These are phyloP conservation scores for Meriones unguiculatus DNA, from an alignment of 2,113 vertebrate species.

Conservation along the genomic window DNA sequence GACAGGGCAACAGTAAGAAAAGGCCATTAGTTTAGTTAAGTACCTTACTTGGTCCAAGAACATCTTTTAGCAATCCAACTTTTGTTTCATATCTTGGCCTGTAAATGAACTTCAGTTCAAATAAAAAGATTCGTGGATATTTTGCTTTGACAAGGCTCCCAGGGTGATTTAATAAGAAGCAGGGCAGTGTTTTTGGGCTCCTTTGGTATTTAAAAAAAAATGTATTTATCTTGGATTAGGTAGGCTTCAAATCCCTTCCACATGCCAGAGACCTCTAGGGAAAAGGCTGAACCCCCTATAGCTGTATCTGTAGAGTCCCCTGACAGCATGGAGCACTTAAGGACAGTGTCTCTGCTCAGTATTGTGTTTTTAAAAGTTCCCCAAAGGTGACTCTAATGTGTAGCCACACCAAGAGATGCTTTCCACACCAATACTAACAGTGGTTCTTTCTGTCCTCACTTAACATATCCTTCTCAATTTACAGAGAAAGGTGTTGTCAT, in stretches of 20 bases:
- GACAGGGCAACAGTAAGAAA: neutral
- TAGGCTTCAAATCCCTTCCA: neutral
- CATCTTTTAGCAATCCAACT: neutral
- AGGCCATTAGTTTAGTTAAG: neutral
- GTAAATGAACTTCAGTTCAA: neutral
- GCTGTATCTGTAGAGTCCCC: too few relatives aligned
- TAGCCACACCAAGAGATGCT: neutral
- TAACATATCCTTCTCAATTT: neutral
- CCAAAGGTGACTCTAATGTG: neutral
- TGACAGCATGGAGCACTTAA: neutral
- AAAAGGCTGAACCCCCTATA: rapidly evolving
- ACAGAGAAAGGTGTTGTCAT: neutral
- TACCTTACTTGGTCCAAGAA: neutral
- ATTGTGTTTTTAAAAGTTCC: neutral
- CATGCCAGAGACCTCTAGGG: neutral
- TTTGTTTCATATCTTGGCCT: neutral
- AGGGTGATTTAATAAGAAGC: neutral
- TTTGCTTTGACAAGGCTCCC: neutral
- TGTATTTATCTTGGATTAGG: neutral
- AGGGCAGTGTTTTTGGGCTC: neutral
- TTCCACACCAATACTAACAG: neutral
- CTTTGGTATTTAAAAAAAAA: neutral
- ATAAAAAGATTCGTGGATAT: neutral
- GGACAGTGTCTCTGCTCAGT: neutral
- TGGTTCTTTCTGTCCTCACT: neutral